These are phyloP conservation scores for Epizoanthus illoricatus DNA, from an alignment of 92 coral and sea anemone genomes.

Conservation along the genomic window DNA sequence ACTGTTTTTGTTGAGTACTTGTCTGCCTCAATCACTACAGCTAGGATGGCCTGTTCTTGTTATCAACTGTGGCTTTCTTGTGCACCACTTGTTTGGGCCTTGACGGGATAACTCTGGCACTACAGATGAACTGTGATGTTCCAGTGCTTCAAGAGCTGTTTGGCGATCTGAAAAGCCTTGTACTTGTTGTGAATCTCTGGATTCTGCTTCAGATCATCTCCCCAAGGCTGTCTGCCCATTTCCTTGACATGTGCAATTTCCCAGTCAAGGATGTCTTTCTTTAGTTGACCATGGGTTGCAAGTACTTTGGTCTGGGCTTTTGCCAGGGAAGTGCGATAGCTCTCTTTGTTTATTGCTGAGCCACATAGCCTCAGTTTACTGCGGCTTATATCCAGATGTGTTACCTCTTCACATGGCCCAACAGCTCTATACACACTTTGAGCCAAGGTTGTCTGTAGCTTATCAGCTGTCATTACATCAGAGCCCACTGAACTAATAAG, in stretches of 20 bases:
- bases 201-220: conserved; percentile 1
- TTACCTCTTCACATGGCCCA: conserved; percentile 5
- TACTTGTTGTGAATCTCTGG: neutral
- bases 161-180: conserved; percentile 19
- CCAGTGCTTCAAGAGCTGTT: conserved; percentile 26
- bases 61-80: no score
- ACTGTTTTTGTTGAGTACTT: no score
- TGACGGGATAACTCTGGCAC: no score
- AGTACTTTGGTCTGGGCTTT: conserved; percentile 10
- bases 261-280: neutral
- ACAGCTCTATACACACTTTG: no score
- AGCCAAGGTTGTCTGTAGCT: no score
- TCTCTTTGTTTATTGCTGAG: neutral
- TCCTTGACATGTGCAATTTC: neutral
- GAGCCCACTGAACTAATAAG: no score
- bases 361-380: neutral
- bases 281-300: conserved; percentile 6
- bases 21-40: no score
- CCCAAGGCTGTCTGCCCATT: conserved; percentile 23
- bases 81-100: no score
- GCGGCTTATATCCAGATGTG: neutral
- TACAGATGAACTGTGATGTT: conserved; percentile 19
- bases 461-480: no score
- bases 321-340: neutral
- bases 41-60: no score